These are phyloP conservation scores for Momotus momota DNA, from an alignment of 2,797 vertebrate species.

Conservation along the genomic window DNA sequence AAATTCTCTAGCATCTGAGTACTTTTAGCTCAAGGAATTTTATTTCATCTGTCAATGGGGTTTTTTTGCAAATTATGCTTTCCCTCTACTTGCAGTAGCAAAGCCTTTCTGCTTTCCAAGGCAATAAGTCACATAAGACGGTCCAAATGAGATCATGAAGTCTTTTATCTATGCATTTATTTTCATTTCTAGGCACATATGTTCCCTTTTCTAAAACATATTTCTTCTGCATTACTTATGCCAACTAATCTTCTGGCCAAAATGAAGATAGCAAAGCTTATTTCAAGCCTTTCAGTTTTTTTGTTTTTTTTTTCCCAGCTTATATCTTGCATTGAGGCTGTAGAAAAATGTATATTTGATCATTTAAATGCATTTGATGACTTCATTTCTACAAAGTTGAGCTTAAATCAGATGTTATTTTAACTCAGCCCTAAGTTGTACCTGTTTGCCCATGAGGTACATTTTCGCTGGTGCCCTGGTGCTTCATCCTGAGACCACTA, in stretches of 20 bases:
- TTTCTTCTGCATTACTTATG: neutral
- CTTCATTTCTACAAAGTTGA: neutral
- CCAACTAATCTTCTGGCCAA: neutral
- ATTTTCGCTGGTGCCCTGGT: neutral
- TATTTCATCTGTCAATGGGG: neutral
- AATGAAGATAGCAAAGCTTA: neutral
- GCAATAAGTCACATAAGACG: neutral
- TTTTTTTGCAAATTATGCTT: neutral
- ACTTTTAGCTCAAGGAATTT: neutral
- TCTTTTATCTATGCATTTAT: neutral
- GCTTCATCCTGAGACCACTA: neutral
- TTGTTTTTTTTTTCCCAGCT: neutral
- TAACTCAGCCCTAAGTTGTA: neutral
- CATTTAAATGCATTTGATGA: neutral
- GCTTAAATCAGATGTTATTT: neutral
- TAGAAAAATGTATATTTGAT: neutral
- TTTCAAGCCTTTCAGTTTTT: neutral
- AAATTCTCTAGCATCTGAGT: neutral
- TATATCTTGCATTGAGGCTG: neutral
- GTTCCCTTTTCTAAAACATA: slow-evolving; percentile 17
- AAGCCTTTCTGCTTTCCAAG: slow-evolving; percentile 1
- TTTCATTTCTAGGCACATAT: neutral
- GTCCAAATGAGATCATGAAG: slow-evolving; percentile 16
- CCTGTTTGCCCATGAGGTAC: neutral
- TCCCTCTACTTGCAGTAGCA: neutral